Evolutionary conservation across 1,140 invertebrate genomes (phyloP).

Genomic region (Drosophila kanapiae): DNA sequence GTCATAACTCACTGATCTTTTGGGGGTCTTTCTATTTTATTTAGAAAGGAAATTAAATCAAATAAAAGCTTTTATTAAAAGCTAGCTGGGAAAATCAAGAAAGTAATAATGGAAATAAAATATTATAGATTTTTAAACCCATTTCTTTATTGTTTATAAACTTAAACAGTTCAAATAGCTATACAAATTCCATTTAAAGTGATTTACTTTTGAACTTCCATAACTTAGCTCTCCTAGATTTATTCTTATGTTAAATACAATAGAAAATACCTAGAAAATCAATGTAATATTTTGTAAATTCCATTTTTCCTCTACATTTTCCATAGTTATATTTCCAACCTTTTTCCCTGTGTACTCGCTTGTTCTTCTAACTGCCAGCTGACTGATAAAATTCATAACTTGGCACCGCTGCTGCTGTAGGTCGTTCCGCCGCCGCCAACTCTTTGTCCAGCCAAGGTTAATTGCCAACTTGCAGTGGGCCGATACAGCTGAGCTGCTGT

Average conservation of each 20-base stretch:
- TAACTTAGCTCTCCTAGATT: not conserved
- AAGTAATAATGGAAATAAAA: not conserved
- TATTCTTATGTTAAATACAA: not conserved
- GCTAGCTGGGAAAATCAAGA: not conserved
- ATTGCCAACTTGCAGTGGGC: slow-evolving; percentile 74
- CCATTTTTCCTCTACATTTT: not conserved
- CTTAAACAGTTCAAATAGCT: too few relatives aligned
- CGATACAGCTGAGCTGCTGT: slow-evolving; percentile 35
- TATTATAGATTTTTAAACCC: too few relatives aligned
- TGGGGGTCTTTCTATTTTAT: not conserved
- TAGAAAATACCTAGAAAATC: not conserved
- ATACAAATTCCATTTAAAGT: too few relatives aligned
- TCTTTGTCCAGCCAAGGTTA: slow-evolving; percentile 80
- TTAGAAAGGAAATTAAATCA: not conserved
- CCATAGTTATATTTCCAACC: not conserved
- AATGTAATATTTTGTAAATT: not conserved
- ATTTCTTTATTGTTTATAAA: too few relatives aligned
- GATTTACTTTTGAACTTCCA: too few relatives aligned
- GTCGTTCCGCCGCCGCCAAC: slow-evolving; percentile 76
- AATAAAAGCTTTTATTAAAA: not conserved
- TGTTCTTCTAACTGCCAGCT: slow-evolving; percentile 51
- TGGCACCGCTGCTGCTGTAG: slow-evolving; percentile 68
- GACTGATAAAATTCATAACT: slow-evolving; percentile 65
- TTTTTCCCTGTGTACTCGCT: slow-evolving; percentile 11
- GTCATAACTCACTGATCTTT: slow-evolving; percentile 27